Conservation (phyloP, 2,113 vertebrate genomes). For the Oceanites oceanicus region DNA sequence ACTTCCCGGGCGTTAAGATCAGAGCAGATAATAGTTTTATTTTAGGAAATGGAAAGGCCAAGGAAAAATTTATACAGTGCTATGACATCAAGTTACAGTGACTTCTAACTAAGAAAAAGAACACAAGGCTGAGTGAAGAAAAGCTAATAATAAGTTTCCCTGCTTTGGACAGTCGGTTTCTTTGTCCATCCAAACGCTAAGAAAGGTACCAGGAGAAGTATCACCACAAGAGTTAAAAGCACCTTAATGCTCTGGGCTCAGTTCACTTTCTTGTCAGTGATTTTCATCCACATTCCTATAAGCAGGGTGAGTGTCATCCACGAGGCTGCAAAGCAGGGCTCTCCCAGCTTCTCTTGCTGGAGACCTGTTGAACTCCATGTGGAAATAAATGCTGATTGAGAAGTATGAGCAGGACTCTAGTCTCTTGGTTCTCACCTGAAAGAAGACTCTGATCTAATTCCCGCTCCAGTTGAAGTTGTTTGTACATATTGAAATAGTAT, state of each 20-base stretch:
- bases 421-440: background rate
- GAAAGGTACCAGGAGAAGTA: background rate
- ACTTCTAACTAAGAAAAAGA: background rate
- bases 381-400: background rate
- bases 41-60: background rate
- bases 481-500: background rate
- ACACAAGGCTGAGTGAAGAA: background rate
- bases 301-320: background rate
- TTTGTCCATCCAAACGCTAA: background rate
- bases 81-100: background rate
- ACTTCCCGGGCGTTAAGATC: background rate
- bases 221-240: background rate
- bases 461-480: background rate
- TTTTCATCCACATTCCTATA: background rate
- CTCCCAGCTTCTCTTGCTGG: background rate
- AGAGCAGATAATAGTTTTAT: background rate
- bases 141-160: background rate
- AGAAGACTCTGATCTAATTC: slow-evolving; percentile 12
- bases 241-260: background rate
- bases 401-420: background rate
- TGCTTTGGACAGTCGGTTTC: background rate
- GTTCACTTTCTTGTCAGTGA: background rate
- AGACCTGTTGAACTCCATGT: background rate
- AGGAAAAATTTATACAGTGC: background rate
- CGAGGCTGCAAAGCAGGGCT: background rate